Base-by-base conservation (phyloP, 2,797 vertebrate species). In the Intellagama lesueurii region DNA sequence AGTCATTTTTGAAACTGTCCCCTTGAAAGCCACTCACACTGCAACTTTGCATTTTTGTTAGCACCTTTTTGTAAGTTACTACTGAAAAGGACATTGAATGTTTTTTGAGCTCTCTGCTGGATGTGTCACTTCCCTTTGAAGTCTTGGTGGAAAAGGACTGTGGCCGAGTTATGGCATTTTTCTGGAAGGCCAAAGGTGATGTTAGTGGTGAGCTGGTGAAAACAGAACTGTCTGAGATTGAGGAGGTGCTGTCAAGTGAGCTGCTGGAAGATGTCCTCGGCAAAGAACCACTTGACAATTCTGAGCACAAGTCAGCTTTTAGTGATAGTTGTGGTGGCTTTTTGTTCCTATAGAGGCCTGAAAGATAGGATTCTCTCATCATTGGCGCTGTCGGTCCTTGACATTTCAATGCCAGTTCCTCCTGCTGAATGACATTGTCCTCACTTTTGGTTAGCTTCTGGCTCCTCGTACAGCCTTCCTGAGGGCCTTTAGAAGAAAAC, bases 371-470 rank as follows among this genome's bases (percentile, higher is more conserved):
- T 82, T 98, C 97, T 1, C 97, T 96, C 0, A 97, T 97, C 91
- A 97, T 97, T 5, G 91, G 97, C 94, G 98, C 98, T 87, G 97
- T 98, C 4, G 97, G 88, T 5, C 96, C 93, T 87, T 96, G 96
- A 4, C 95, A 92, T 3, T 95, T 94, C 14, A 96, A 96, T n/a
- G 87, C 73, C 2, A 91, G 89, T 30, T 87, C 92, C 17, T 94
- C 92, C 75, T 83, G 96, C 76, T 95, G 88, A 91, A 93, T 0
- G 95, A 98, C 98, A 95, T 97, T 97, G 3, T 98, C 98, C 1
- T 98, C 97, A 81, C 99, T 99, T 92, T 97, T 97, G 9, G 98
- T 97, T 64, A 98, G 96, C 83, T 96, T 96, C 78, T 97, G 95
- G 77, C 91, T 95, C 24, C 91, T 90, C 1, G 96, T 95, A 7